Evolutionary conservation across 2,888 invertebrate genomes (phyloP), one percentile per base, ranked within the genome.

Genomic region (Morpho achilles): DNA sequence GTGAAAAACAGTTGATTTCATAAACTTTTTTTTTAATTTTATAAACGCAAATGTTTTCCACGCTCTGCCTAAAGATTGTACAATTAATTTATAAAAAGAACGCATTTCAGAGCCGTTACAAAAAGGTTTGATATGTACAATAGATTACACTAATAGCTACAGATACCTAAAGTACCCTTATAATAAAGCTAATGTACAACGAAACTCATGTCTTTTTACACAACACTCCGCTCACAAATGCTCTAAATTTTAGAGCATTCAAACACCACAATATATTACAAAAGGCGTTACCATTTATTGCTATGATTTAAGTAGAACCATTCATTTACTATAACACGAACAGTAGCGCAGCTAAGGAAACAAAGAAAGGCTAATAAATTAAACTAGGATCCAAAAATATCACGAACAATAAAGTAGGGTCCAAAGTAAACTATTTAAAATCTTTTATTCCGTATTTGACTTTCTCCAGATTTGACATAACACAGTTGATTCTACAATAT

Each of bases 221-320:
- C 62, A 63, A 40, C 65, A 69, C 50, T 43, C 51, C 49, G 63
- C 72, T 73, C 73, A 73, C 76, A 71, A 73, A 80, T 79, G 79
- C 76, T 71, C 86, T 85, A 86, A 85, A 86, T 85, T 85, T 87
- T 83, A 87, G 84, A 84, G 79, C 84, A 83, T 72, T 66, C 40
- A 59, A 22, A 57, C 53, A 51, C 49, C 63, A 61, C 59, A 50
- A 70, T 69, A 70, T 71, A 70, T 44, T 51, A 46, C 43, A 42
- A 43, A 42, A 9, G 9, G 50, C 32, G 23, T 39, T 23, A 67
- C 65, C 57, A 59, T 64, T 77, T 81, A 79, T 81, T 79, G 78
- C 80, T 75, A 72, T 76, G 65, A 60, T 71, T 73, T 79, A 78
- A 78, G 77, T 78, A 79, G 69, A 61, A 64, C 66, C 61, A 66